Evolutionary conservation across 2,888 invertebrate species (phyloP), one percentile per base, ranked within the genome.

Genomic region (Anorthoa munda): DNA sequence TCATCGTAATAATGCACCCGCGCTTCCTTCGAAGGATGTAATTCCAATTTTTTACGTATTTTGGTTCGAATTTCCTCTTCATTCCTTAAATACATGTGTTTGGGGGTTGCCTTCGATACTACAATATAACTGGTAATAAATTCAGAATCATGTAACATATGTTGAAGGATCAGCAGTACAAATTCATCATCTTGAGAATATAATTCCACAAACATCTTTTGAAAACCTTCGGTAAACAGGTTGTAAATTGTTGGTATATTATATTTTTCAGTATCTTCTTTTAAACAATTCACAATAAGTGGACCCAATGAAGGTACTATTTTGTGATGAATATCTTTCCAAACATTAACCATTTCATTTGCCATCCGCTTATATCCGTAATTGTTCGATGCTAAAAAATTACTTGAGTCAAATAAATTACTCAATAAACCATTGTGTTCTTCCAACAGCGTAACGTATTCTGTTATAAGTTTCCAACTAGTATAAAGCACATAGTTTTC

Each of bases 381-480:
- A 46, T 60, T 39, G 39, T 39, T 11, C 17, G n/a, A 31, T 48
- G 18, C 17, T 7, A 26, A 26, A 31, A 60, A 48, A n/a, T 4
- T 48, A 21, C 9, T 18, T 4, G 21, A 48, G 0, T 67, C 61
- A 67, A 48, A 31, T 4, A 31, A n/a, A 13, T 64, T 31, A 15
- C 9, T 51, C 31, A 51, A 51, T 15, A 31, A 9, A 17, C 21
- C 17, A 21, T 65, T 65, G 65, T 83, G 67, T 73, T 84, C 78
- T 17, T 85, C 72, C 46, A 90, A 50, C 51, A 85, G 46, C 60
- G 77, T 85, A 1, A 86, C 68, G 59, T 88, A 89, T 67, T 80
- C 77, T 13, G 83, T 79, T 5, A 73, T 65, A 31, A 92, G 61
- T 79, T 85, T 88, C 88, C 90, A 91, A 45, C 61, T 51, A 23